A percentile compares a stretch with the other conserved stretches of the same genome.
Evolutionary conservation across 2,113 vertebrate species (phyloP).

Genomic region (Oreochromis tanganicae): DNA sequence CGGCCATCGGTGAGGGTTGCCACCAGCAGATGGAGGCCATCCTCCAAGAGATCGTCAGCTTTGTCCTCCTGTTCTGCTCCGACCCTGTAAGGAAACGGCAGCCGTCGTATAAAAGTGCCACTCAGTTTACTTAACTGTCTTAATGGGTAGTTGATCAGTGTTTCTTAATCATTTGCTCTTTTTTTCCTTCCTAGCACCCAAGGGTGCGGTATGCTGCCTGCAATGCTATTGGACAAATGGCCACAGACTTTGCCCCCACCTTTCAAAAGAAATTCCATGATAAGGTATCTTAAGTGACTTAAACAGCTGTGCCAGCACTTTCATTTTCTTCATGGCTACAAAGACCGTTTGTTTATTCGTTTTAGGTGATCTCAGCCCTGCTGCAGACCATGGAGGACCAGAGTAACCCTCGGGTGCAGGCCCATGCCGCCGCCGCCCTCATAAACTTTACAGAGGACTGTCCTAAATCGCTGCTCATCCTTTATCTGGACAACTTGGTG

Average conservation of each 20-base stretch:
- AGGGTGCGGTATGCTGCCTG: conserved; percentile 94
- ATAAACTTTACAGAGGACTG: conserved; percentile 99
- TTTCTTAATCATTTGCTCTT: background rate
- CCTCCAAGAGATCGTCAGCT: conserved; percentile 94
- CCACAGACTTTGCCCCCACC: conserved; percentile 94
- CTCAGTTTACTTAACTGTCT: background rate
- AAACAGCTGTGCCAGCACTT: background rate
- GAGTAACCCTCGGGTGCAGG: conserved; percentile 93
- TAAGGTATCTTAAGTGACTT: conserved; percentile 73
- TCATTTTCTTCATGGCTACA: background rate
- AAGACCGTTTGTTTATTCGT: fast-evolving
- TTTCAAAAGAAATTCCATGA: conserved; percentile 99
- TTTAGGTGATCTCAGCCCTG: conserved; percentile 89
- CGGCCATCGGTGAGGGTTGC: conserved; percentile 96
- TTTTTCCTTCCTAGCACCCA: conserved; percentile 81
- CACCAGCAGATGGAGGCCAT: conserved; percentile 99
- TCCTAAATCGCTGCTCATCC: conserved; percentile 89
- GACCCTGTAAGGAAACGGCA: conserved; percentile 80
- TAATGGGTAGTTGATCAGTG: background rate
- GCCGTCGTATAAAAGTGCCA: background rate
- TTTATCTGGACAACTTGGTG: conserved; percentile 90
- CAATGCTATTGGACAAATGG: conserved; percentile 98
- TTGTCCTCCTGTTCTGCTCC: conserved; percentile 90
- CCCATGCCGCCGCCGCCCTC: conserved; percentile 93
- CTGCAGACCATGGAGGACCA: conserved; percentile 98